These are phyloP conservation scores for Psettodes erumei DNA, from an alignment of 2,113 vertebrate species.

Conservation along the genomic window DNA sequence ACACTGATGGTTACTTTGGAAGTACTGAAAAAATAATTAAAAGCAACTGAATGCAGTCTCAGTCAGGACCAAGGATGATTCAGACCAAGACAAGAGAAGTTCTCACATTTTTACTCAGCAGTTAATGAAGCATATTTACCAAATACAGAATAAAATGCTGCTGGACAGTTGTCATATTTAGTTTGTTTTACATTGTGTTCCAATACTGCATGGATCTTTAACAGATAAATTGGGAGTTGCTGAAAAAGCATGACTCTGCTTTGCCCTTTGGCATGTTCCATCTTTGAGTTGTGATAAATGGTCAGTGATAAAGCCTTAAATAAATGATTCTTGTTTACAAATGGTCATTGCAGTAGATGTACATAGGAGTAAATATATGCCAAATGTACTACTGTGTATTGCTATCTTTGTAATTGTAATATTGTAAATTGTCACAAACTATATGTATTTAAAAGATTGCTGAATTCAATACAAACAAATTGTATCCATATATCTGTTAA, in stretches of 20 bases:
- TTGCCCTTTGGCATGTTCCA: background rate
- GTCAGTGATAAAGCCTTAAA: slow-evolving; percentile 1
- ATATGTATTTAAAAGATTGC: slow-evolving; percentile 26
- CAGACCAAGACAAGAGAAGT: background rate
- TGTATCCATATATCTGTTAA: background rate
- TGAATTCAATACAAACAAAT: slow-evolving; percentile 3
- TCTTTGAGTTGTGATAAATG: background rate
- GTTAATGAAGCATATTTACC: background rate
- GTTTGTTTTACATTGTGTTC: background rate
- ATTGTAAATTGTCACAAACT: background rate
- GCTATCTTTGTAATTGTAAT: slow-evolving; percentile 27
- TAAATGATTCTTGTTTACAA: background rate
- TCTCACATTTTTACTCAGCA: slow-evolving; percentile 4
- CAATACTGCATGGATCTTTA: background rate
- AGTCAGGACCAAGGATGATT: background rate
- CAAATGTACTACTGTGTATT: slow-evolving; percentile 26
- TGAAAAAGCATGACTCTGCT: slow-evolving; percentile 6
- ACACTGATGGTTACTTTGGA: background rate
- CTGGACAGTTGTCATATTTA: background rate
- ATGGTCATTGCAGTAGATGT: slow-evolving; percentile 13
- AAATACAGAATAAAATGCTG: background rate
- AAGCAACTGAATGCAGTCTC: background rate
- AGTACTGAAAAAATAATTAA: background rate
- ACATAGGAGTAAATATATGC: slow-evolving; percentile 2
- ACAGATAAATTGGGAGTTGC: background rate